These are phyloP conservation scores for Agapostemon virescens DNA, from an alignment of 2,888 invertebrate genomes.

Conservation along the genomic window DNA sequence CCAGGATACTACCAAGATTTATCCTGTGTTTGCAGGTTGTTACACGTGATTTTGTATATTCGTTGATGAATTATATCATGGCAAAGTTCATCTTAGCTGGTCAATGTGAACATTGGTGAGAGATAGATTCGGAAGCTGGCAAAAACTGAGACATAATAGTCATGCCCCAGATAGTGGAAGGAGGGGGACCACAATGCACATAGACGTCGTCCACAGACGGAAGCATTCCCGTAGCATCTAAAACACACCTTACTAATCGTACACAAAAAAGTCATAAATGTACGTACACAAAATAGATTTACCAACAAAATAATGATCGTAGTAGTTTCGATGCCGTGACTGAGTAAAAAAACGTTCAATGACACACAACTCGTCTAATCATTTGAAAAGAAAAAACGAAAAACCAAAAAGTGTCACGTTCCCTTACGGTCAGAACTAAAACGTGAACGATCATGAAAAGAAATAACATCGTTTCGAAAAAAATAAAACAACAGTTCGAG, in stretches of 20 bases:
- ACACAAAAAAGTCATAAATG: conserved; percentile 74
- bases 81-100: conserved; percentile 32
- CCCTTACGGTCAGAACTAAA: neutral
- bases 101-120: neutral
- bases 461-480: neutral
- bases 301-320: conserved; percentile 63
- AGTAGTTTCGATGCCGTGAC: conserved; percentile 41
- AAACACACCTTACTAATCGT: conserved; percentile 78
- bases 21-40: neutral
- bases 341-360: conserved; percentile 19
- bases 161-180: conserved; percentile 77
- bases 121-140: conserved; percentile 66
- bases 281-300: conserved; percentile 69
- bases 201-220: conserved; percentile 79
- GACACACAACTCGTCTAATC: conserved; percentile 3
- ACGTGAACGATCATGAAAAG: neutral
- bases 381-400: neutral
- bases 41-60: neutral
- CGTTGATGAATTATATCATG: neutral
- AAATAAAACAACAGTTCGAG: neutral
- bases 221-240: conserved; percentile 79
- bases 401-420: neutral
- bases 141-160: conserved; percentile 77
- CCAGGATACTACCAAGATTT: neutral
- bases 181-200: conserved; percentile 79